Evolutionary conservation across 1,140 invertebrate genomes (phyloP), one percentile per base, ranked within the genome.

Genomic region (Zaprionus davidi): DNA sequence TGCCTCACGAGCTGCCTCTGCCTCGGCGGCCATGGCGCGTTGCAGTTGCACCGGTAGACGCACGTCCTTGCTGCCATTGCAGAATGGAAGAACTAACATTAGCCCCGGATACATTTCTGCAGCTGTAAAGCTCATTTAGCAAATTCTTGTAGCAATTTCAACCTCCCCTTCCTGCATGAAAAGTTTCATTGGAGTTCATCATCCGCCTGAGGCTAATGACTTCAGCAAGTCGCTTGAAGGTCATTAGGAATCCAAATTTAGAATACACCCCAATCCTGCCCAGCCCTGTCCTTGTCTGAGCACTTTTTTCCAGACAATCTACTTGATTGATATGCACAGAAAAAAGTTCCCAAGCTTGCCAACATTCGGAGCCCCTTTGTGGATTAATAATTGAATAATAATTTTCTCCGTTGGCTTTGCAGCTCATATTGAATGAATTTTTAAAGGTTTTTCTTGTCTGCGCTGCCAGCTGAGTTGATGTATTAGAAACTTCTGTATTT

Each of bases 1-100:
- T 51, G 97, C 97, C 93, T 97, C 97, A 24, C 97, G 94, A 1
- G 96, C 96, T 0, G 97, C 97, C 88, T 98, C 97, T 3, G 97
- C 97, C 93, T 98, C 97, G 6, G 97, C 97, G 1, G 97, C 97
- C 97, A 98, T 98, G 1, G 97, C 96, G 67, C 97, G 94, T 93
- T 98, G 97, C 57, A 99, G 93, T 92, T 98, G 96, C 12, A 97
- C 95, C 0, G 98, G 98, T 24, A 99, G 93, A 66, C 97, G 95
- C 11, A 98, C 97, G 92, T 99, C 98, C 93, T 99, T 99, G 65
- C 97, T 98, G 94, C 91, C 63, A 57, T 75, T 79, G 56, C 66
- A 71, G 55, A 36, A 81, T 66, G 78, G 67, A 90, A 81, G 57
- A 62, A 56, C n/a, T 49, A 46, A 79, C 62, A 84, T 90, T 81